These are phyloP conservation scores for Coelopa frigida DNA, from an alignment of 1,140 invertebrate species.

Conservation along the genomic window DNA sequence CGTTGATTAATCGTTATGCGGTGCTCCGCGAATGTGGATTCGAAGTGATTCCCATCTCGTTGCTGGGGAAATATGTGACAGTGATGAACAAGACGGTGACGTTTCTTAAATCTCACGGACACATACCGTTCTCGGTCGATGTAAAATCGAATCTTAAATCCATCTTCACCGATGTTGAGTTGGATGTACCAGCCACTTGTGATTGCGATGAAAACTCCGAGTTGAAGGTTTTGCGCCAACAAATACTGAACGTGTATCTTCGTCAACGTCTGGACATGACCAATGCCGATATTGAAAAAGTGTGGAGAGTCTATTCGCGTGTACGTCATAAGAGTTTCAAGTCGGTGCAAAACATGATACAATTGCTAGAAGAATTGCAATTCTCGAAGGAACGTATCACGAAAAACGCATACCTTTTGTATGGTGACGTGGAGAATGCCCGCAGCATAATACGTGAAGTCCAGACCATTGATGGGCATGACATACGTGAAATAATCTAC, in stretches of 20 bases:
- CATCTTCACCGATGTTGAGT: conserved; percentile 24
- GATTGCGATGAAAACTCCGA: conserved; percentile 33
- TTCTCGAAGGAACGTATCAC: conserved; percentile 45
- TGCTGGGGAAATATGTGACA: conserved; percentile 47
- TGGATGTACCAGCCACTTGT: conserved; percentile 14
- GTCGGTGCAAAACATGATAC: conserved; percentile 46
- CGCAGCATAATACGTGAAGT: conserved; percentile 49
- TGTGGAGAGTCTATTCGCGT: conserved; percentile 48
- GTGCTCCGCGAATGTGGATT: conserved; percentile 51
- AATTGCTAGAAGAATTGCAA: conserved; percentile 45
- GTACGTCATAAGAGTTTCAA: conserved; percentile 49
- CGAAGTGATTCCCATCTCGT: conserved; percentile 42
- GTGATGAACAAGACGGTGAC: conserved; percentile 32
- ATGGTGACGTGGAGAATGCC: conserved; percentile 49
- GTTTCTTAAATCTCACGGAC: conserved; percentile 24
- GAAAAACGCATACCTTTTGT: conserved; percentile 50
- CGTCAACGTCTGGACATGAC: conserved; percentile 46
- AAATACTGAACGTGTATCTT: conserved; percentile 47
- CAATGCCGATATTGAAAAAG: conserved; percentile 44
- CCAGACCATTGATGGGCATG: conserved; percentile 44
- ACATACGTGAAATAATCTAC: conserved; percentile 47
- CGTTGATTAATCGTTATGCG: conserved; percentile 49
- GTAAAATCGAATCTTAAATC: conserved; percentile 37
- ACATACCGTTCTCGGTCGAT: conserved; percentile 26
- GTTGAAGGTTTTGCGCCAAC: conserved; percentile 46